Evolutionary conservation across 2,888 invertebrate species (phyloP), one percentile per base, ranked within the genome.

Genomic region (Sthenelais limicola): DNA sequence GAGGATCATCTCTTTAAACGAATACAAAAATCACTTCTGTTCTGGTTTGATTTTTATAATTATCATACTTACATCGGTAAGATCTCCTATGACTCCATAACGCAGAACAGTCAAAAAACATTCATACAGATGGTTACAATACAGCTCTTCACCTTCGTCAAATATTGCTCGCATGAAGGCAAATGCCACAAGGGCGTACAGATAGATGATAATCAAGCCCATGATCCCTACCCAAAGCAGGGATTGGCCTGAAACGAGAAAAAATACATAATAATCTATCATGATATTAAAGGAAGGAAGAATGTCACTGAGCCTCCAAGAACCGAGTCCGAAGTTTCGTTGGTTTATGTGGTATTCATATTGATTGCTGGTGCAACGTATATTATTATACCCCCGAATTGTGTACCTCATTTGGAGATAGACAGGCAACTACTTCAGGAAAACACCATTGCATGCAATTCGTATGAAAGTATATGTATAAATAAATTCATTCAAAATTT

Each of bases 71-170:
- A 80, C 80, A 52, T 79, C 80, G 56, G 77, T 76, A 68, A 80
- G 73, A 32, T 79, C 80, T 24, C 75, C 75, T 47, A 80, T 73
- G 24, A 80, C 71, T n/a, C 80, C 80, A 51, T 79, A 79, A 28
- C 80, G 58, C 18, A 80, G 51, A 18, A 76, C 72, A 7, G 80
- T 79, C 52, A 80, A 70, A 28, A 78, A 77, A 68, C 80, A 80
- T 47, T 80, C 76, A 26, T 32, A 73, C 28, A 80, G 71, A 5
- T 51, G 73, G 21, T 68, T 43, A 54, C 80, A 80, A 62, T 75
- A 80, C 49, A 76, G 49, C 12, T 69, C 48, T 18, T 67, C 68
- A 15, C 56, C 68, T 26, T 51, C 72, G 51, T 68, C 66, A 43
- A 81, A 76, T 32, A 69, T 68, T 2, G 74, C 54, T 15, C 80